These are phyloP conservation scores for Drosophila punjabiensis DNA, from an alignment of 1,140 invertebrate genomes.

Conservation along the genomic window DNA sequence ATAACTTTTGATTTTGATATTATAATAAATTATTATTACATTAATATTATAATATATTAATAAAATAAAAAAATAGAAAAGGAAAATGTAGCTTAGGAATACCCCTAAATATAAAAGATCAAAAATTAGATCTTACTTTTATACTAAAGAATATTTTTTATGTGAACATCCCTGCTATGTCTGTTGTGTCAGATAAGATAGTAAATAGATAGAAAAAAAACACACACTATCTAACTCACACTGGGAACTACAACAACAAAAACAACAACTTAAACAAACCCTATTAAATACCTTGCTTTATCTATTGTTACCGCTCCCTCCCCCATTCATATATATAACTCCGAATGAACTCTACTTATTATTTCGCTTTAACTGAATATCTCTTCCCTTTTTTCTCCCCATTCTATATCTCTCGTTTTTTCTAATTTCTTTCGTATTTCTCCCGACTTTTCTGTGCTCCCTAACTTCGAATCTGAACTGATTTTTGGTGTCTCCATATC, in stretches of 20 bases:
- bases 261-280: background rate
- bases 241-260: background rate
- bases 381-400: background rate
- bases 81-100: background rate
- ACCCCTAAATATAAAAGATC: too few relatives aligned
- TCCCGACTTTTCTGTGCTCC: slow-evolving; percentile 28
- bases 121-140: too few relatives aligned
- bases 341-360: slow-evolving; percentile 1
- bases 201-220: slow-evolving; percentile 1
- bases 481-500: slow-evolving; percentile 30
- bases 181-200: slow-evolving; percentile 52
- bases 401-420: slow-evolving; percentile 3
- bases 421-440: slow-evolving; percentile 31
- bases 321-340: slow-evolving; percentile 6
- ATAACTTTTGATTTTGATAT: background rate
- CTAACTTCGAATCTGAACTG: slow-evolving; percentile 12
- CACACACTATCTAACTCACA: background rate
- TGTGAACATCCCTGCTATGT: background rate
- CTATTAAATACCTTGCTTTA: background rate
- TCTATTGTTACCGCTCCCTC: background rate
- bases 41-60: too few relatives aligned
- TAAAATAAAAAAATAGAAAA: too few relatives aligned
- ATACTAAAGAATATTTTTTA: background rate
- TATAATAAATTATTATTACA: too few relatives aligned
- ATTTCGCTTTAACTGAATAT: slow-evolving; percentile 14